These are phyloP conservation scores for Pseudonaja textilis DNA, from an alignment of 2,113 vertebrate genomes.

Conservation along the genomic window DNA sequence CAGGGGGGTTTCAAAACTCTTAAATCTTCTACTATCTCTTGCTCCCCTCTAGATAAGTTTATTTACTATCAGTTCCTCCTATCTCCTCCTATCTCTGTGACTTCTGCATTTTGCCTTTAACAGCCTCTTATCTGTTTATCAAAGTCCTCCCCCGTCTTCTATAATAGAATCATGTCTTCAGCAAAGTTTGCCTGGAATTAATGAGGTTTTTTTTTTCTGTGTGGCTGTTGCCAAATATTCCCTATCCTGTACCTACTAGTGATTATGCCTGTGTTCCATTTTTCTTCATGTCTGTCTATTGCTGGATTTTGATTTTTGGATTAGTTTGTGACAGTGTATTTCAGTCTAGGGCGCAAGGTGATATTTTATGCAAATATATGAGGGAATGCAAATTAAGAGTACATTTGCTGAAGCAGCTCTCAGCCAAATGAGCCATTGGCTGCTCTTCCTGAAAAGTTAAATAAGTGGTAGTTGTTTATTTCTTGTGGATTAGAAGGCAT, in stretches of 20 bases:
- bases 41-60: not conserved
- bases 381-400: not conserved
- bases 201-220: not conserved
- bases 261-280: not conserved
- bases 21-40: not conserved
- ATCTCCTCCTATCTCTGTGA: not conserved
- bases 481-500: slow-evolving; percentile 17
- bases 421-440: not conserved
- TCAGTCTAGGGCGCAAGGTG: not conserved
- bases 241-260: not conserved
- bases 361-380: not conserved
- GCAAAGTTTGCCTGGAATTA: not conserved
- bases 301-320: not conserved
- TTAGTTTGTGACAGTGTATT: not conserved
- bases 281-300: not conserved
- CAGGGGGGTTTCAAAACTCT: not conserved
- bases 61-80: not conserved
- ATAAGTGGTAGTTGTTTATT: not conserved
- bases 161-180: not conserved
- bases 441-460: not conserved
- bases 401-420: not conserved
- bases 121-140: not conserved
- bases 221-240: not conserved
- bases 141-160: too few relatives aligned
- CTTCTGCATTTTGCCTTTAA: not conserved